Percentiles rank a stretch among this genome's conserved stretches.
Conservation (phyloP, 1,140 invertebrate genomes). For the Aplysia californica region DNA sequence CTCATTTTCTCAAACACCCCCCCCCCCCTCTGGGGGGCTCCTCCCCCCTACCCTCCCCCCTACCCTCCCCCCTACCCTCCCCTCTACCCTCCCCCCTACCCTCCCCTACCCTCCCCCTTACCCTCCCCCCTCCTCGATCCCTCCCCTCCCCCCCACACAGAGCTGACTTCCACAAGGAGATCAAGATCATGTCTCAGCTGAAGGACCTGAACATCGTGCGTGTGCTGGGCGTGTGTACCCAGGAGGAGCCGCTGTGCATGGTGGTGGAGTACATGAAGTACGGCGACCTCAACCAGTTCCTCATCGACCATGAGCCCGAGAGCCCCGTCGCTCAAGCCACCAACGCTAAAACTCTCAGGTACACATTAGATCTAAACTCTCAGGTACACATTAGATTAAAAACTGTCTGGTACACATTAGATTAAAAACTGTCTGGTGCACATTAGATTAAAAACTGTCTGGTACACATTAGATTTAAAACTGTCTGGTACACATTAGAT, state of each 20-base stretch:
- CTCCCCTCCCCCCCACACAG: slow-evolving; percentile 69
- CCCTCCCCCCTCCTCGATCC: neutral
- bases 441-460: too few species aligned
- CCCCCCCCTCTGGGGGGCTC: too few species aligned
- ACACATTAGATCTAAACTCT: too few species aligned
- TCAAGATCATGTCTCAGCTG: slow-evolving; percentile 85
- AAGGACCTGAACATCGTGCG: slow-evolving; percentile 88
- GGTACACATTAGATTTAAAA: too few species aligned
- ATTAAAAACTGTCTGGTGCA: too few species aligned
- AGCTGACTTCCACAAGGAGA: slow-evolving; percentile 89
- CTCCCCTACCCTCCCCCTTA: neutral
- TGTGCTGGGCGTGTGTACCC: slow-evolving; percentile 86
- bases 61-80: too few species aligned
- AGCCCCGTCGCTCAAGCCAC: slow-evolving; percentile 54
- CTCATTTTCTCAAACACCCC: too few species aligned
- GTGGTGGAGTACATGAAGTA: slow-evolving; percentile 92
- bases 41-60: too few species aligned
- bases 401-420: too few species aligned
- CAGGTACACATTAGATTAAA: too few species aligned
- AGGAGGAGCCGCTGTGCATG: slow-evolving; percentile 85
- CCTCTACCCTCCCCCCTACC: neutral
- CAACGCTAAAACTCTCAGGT: slow-evolving; percentile 65
- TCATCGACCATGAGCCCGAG: slow-evolving; percentile 78
- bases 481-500: too few species aligned
- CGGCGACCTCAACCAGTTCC: slow-evolving; percentile 90